A percentile compares a stretch with the other conserved stretches of the same genome.
These are phyloP conservation scores for Chironomus tentans DNA, from an alignment of 2,888 invertebrate species.

Conservation along the genomic window DNA sequence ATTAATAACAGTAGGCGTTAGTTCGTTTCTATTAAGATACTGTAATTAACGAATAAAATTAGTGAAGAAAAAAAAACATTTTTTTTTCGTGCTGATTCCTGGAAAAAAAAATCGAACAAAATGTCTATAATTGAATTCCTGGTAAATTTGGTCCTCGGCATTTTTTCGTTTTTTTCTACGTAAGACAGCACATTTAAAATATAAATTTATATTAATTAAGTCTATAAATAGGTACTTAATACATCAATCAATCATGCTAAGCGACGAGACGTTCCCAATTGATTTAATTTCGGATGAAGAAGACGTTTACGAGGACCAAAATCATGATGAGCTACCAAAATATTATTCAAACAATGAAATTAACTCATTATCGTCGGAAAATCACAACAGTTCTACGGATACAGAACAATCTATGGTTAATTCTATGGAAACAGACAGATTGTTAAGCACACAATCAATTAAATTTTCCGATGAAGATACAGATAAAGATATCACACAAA, in stretches of 20 bases:
- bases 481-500: neutral
- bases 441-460: neutral
- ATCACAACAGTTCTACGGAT: neutral
- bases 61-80: no score
- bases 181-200: neutral
- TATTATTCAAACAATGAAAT: neutral
- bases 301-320: neutral
- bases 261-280: slow-evolving; percentile 13
- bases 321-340: neutral
- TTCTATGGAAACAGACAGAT: neutral
- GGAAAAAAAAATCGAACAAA: no score
- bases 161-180: neutral
- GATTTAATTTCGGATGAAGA: neutral
- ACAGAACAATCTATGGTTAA: neutral
- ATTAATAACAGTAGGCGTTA: no score
- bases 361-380: neutral
- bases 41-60: no score
- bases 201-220: neutral
- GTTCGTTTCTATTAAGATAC: no score
- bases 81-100: no score
- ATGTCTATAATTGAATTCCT: neutral
- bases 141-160: neutral
- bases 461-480: neutral
- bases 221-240: neutral
- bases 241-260: neutral